phyloP scores from a whole-genome alignment of 2,113 vertebrate species.

The Piprites chloris region DNA sequence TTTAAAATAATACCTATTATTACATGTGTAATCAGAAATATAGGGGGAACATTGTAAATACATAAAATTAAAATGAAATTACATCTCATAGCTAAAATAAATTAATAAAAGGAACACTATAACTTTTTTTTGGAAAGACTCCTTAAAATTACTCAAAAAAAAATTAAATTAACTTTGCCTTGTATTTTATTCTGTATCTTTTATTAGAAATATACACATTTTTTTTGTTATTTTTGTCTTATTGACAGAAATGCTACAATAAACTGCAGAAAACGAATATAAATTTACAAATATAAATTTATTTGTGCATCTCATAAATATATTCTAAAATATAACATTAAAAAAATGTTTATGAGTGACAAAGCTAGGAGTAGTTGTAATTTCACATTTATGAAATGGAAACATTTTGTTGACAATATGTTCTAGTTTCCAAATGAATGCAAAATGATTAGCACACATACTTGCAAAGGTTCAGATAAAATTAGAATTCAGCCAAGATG shows the following conservation, averaged over 20 bases:
- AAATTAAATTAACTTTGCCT: not conserved
- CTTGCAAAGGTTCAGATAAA: constrained; percentile 40
- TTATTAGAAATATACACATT: not conserved
- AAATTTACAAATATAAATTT: not conserved
- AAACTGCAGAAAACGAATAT: not conserved
- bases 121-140: not conserved
- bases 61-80: not conserved
- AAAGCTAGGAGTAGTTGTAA: not conserved
- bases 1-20: constrained; percentile 7
- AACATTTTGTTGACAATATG: not conserved
- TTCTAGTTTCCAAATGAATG: constrained; percentile 4
- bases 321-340: not conserved
- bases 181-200: not conserved
- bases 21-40: not conserved
- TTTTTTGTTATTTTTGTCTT: not conserved
- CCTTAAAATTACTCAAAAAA: not conserved
- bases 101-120: not conserved
- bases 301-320: not conserved
- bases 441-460: not conserved
- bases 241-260: not conserved
- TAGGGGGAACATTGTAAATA: not conserved
- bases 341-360: not conserved
- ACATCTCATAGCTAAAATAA: not conserved
- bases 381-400: not conserved
- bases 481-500: constrained; percentile 17